Evolutionary conservation across 2,113 vertebrate genomes (phyloP).

Genomic region (Formicarius rufipectus): DNA sequence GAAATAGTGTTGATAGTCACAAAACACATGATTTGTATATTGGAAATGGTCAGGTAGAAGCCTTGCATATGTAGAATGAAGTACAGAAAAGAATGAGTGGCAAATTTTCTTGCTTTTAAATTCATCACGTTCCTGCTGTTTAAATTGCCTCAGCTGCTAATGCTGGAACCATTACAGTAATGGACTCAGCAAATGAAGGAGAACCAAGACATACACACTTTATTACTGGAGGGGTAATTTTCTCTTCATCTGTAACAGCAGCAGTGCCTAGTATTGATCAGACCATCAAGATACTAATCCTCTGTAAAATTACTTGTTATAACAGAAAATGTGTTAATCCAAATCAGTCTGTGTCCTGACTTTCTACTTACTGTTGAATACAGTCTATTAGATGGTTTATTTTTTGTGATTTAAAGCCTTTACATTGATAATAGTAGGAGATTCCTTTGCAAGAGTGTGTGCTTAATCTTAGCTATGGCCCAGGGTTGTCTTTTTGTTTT

Average conservation of each 20-base stretch:
- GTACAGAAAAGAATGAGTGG: slow-evolving; percentile 70
- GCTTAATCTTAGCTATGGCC: slow-evolving; percentile 75
- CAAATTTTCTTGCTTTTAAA: slow-evolving; percentile 76
- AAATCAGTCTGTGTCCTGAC: slow-evolving; percentile 74
- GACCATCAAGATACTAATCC: slow-evolving; percentile 97
- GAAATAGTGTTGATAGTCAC: slow-evolving; percentile 81
- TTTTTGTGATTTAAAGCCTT: slow-evolving; percentile 87
- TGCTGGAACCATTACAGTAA: slow-evolving; percentile 95
- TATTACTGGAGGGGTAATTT: slow-evolving; percentile 97
- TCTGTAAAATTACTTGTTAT: slow-evolving; percentile 95
- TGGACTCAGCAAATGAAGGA: slow-evolving; percentile 96
- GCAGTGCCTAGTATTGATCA: slow-evolving; percentile 94
- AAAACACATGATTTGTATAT: slow-evolving; percentile 78
- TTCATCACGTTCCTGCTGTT: slow-evolving; percentile 86
- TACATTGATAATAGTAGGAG: slow-evolving; percentile 73
- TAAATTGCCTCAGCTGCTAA: slow-evolving; percentile 94
- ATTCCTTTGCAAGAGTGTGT: slow-evolving; percentile 62
- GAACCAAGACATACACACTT: slow-evolving; percentile 90
- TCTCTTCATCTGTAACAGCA: slow-evolving; percentile 95
- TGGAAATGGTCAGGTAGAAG: slow-evolving; percentile 73
- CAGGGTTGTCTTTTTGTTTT: slow-evolving; percentile 78
- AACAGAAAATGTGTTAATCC: slow-evolving; percentile 88
- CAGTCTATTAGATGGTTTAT: slow-evolving; percentile 79
- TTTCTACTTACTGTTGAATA: slow-evolving; percentile 78
- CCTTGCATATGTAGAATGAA: slow-evolving; percentile 75